phyloP scores from a whole-genome alignment of 2,888 invertebrate genomes.

The Operophtera brumata region DNA sequence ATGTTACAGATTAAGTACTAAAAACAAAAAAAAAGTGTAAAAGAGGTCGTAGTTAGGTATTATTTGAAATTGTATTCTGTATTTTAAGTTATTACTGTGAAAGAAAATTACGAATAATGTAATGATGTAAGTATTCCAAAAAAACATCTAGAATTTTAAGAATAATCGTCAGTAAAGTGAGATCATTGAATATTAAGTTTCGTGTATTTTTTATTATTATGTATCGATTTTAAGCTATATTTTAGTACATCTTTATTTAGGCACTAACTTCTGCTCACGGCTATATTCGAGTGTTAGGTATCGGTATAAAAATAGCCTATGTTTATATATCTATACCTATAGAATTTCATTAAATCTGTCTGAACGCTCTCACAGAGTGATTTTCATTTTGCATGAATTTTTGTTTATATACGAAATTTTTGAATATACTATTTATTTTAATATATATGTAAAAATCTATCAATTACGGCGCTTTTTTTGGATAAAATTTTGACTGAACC shows the following conservation, averaged over 20 bases:
- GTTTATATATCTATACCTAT: too few species aligned
- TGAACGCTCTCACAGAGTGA: too few species aligned
- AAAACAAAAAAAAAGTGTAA: slow-evolving; percentile 26
- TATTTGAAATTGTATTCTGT: slow-evolving; percentile 26
- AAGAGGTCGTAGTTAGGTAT: slow-evolving; percentile 28
- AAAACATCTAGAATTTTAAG: slow-evolving; percentile 16
- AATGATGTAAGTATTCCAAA: slow-evolving; percentile 21
- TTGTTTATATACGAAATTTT: too few species aligned
- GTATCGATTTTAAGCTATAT: slow-evolving; percentile 9
- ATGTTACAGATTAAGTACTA: slow-evolving; percentile 30
- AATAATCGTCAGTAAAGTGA: slow-evolving; percentile 4
- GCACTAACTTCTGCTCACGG: neutral
- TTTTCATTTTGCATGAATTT: too few species aligned
- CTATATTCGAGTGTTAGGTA: too few species aligned
- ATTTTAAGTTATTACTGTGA: slow-evolving; percentile 24
- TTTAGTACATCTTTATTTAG: slow-evolving; percentile 9
- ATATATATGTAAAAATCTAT: neutral
- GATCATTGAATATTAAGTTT: slow-evolving; percentile 11
- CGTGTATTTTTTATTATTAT: slow-evolving; percentile 2
- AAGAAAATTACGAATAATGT: slow-evolving; percentile 10
- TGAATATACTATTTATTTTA: slow-evolving; percentile 9
- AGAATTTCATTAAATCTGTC: too few species aligned
- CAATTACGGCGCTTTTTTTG: slow-evolving; percentile 31
- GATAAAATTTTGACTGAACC: slow-evolving; percentile 30
- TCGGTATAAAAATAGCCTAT: too few species aligned